These are phyloP conservation scores for Allolobophora icterica DNA, from an alignment of 2,888 invertebrate species.

Conservation along the genomic window DNA sequence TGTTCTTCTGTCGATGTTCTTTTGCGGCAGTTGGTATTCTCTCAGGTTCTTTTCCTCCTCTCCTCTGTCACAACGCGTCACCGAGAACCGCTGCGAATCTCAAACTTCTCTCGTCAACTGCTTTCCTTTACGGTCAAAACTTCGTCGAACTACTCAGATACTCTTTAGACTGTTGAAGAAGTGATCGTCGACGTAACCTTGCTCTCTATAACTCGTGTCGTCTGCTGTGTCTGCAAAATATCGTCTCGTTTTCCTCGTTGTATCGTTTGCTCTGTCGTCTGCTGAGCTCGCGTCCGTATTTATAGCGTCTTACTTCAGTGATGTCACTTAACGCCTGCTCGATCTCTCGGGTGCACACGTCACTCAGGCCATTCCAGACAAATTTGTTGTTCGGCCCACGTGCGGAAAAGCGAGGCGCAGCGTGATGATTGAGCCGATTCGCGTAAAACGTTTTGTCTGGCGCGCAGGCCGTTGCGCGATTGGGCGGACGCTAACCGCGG, in stretches of 20 bases:
- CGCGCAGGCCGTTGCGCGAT: neutral
- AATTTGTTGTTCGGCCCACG: neutral
- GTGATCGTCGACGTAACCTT: neutral
- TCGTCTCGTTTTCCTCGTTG: neutral
- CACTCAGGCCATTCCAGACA: slow-evolving; percentile 17
- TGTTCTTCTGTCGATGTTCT: neutral
- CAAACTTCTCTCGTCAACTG: neutral
- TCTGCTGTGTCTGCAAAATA: neutral
- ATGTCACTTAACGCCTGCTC: neutral
- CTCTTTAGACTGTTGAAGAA: neutral
- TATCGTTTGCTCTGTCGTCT: neutral
- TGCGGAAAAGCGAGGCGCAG: neutral
- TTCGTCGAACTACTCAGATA: neutral
- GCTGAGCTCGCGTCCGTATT: neutral
- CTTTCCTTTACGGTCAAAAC: neutral
- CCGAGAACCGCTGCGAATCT: neutral
- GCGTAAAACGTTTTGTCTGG: neutral
- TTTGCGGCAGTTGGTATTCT: neutral
- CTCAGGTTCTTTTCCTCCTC: neutral
- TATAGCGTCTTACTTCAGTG: neutral
- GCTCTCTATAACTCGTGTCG: neutral
- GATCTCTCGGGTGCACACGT: neutral
- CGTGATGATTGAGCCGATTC: neutral
- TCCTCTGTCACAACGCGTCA: neutral
- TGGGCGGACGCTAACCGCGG: neutral